Conservation (phyloP, 2,888 invertebrate genomes). For the Thysanoteuthis rhombus region DNA sequence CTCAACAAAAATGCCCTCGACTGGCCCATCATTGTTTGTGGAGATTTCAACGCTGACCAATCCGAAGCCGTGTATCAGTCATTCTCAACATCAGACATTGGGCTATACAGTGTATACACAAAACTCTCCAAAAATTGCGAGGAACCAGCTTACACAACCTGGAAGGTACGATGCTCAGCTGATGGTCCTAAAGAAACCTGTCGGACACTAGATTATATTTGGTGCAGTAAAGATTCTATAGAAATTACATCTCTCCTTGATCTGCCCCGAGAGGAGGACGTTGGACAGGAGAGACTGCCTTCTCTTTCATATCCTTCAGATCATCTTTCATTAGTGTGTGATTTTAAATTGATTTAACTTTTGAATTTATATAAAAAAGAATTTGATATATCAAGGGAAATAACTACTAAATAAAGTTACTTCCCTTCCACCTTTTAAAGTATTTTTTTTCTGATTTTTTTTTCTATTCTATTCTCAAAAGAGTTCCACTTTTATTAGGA, state of each 20-base stretch:
- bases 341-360: conserved; percentile 46
- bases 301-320: conserved; percentile 79
- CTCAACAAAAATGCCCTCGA: conserved; percentile 43
- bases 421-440: no score
- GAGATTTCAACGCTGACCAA: conserved; percentile 83
- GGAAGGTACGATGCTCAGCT: conserved; percentile 76
- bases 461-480: no score
- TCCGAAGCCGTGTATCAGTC: conserved; percentile 77
- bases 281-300: conserved; percentile 77
- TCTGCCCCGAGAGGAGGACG: conserved; percentile 76
- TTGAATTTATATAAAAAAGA: no score
- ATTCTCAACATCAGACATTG: conserved; percentile 63
- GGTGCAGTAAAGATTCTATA: conserved; percentile 69
- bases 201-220: conserved; percentile 78
- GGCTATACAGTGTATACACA: conserved; percentile 65
- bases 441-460: no score
- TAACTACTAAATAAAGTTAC: no score
- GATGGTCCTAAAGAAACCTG: conserved; percentile 73
- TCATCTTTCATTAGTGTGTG: conserved; percentile 76
- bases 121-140: conserved; percentile 59
- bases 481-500: no score
- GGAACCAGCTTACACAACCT: conserved; percentile 80
- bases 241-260: conserved; percentile 73
- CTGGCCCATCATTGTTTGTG: conserved; percentile 75
- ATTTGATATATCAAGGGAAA: no score